A percentile compares a stretch with the other conserved stretches of the same genome.
Evolutionary conservation across 2,888 invertebrate genomes (phyloP).

Genomic region (Dermolepida albohirtum): DNA sequence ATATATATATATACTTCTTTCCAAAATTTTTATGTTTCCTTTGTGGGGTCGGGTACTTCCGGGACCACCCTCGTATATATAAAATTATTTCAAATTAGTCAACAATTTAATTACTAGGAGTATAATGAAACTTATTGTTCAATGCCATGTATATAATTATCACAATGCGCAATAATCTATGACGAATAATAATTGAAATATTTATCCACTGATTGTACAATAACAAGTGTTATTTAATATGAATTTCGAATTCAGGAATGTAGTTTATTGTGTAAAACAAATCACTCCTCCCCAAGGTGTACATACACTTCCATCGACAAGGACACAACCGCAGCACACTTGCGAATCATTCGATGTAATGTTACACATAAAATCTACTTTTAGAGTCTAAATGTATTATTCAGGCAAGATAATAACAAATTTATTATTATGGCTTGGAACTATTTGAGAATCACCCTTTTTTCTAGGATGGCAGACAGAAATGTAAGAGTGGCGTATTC

Average conservation of each 20-base stretch:
- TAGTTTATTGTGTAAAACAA: conserved; percentile 23
- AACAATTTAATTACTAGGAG: conserved; percentile 5
- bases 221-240: conserved; percentile 39
- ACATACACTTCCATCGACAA: conserved; percentile 8
- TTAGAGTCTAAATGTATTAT: too few relatives aligned
- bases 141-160: conserved; percentile 18
- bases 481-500: conserved; percentile 2
- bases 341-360: background rate
- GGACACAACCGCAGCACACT: background rate
- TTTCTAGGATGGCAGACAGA: background rate
- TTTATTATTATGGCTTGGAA: background rate
- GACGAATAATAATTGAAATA: conserved; percentile 19
- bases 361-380: background rate
- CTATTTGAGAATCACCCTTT: background rate
- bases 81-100: background rate
- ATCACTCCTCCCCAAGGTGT: conserved; percentile 24
- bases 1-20: too few relatives aligned
- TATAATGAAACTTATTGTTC: conserved; percentile 21
- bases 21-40: too few relatives aligned
- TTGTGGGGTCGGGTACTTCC: too few relatives aligned
- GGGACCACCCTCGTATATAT: too few relatives aligned
- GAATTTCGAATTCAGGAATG: conserved; percentile 37
- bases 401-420: background rate
- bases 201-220: conserved; percentile 31
- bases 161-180: conserved; percentile 11